phyloP scores from a whole-genome alignment of 1,140 invertebrate species.

The Pogonomyrmex barbatus region DNA sequence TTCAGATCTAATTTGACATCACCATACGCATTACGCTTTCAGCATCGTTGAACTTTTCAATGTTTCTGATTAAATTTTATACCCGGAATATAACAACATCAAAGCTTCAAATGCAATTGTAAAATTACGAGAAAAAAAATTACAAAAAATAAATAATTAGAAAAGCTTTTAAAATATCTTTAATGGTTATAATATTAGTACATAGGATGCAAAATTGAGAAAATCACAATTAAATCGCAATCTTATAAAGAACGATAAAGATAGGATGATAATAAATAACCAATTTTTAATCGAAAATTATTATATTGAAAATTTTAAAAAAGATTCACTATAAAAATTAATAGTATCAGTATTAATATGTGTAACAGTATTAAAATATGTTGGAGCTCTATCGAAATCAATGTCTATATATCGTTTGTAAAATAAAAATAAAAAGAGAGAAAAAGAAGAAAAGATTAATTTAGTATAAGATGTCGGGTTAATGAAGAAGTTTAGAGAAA shows the following conservation, averaged over 20 bases:
- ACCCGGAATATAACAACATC: not conserved
- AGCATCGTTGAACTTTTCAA: conserved; percentile 7
- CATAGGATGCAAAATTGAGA: not conserved
- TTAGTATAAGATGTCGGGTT: conserved; percentile 5
- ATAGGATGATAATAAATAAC: not conserved
- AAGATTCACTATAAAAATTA: not conserved
- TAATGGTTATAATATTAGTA: not conserved
- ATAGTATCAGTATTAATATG: not conserved
- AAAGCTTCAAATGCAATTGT: not conserved
- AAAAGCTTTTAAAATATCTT: not conserved
- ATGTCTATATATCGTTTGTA: not conserved
- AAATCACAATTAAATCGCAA: not conserved
- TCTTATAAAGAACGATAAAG: not conserved
- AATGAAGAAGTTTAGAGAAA: conserved; percentile 17
- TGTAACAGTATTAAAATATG: not conserved
- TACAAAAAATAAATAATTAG: not conserved
- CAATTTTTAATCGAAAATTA: not conserved
- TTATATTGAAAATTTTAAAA: not conserved
- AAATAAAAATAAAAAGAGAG: not conserved
- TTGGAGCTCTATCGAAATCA: conserved; percentile 2
- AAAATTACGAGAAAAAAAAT: not conserved
- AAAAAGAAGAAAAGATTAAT: not conserved
- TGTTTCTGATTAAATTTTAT: conserved; percentile 26
- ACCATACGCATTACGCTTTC: conserved; percentile 32
- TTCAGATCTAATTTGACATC: conserved; percentile 28